phyloP scores from a whole-genome alignment of 2,797 vertebrate species.

The Mus minutoides region DNA sequence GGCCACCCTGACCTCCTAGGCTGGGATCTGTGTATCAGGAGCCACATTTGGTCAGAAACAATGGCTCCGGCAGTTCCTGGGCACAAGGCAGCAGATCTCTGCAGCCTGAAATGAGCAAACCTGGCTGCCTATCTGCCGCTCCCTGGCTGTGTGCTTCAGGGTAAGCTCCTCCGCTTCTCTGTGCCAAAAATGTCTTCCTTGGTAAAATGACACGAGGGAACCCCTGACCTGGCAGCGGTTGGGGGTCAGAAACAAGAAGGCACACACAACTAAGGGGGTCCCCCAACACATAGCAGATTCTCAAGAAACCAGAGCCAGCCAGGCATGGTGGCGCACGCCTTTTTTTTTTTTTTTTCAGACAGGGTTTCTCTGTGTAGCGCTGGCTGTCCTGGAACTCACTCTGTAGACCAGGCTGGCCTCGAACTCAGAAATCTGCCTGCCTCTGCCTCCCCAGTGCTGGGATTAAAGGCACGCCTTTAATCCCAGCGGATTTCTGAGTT shows the following conservation, averaged over 20 bases:
- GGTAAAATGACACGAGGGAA: accelerated
- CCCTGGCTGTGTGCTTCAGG: not conserved
- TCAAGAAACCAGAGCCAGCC: not conserved
- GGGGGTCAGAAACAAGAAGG: not conserved
- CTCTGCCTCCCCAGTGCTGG: too few species aligned
- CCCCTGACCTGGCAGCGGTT: not conserved
- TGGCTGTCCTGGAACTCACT: too few species aligned
- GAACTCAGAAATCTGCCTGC: too few species aligned
- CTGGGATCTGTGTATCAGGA: not conserved
- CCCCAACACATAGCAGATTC: accelerated
- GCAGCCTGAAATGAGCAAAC: not conserved
- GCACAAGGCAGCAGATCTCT: not conserved
- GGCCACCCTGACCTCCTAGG: not conserved
- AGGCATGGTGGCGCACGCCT: too few species aligned
- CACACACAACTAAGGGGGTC: too few species aligned
- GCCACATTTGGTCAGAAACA: accelerated
- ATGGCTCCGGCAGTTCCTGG: not conserved
- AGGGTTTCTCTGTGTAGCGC: too few species aligned
- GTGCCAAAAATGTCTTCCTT: not conserved
- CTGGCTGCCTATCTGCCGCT: accelerated
- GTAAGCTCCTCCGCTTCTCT: not conserved
- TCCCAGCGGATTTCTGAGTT: too few species aligned
- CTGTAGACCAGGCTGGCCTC: too few species aligned
- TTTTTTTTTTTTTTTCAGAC: too few species aligned
- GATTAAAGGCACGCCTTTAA: too few species aligned